phyloP scores from a whole-genome alignment of 2,113 vertebrate genomes.

The Pteruthius melanotis region DNA sequence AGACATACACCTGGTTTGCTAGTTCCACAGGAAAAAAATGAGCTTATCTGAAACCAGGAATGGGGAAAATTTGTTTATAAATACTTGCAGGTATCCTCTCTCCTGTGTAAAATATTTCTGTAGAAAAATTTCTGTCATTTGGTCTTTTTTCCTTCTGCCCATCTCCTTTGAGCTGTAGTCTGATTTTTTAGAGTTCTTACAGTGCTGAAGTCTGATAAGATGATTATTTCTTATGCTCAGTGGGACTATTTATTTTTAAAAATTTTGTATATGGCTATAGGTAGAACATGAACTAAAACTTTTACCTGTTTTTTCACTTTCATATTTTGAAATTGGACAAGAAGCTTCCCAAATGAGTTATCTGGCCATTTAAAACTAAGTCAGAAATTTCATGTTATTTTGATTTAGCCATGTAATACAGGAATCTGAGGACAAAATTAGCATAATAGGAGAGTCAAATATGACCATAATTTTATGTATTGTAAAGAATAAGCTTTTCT shows the following conservation, averaged over 20 bases:
- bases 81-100: background rate
- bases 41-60: background rate
- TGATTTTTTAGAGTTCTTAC: background rate
- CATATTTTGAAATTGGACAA: background rate
- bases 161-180: background rate
- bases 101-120: background rate
- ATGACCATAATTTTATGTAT: background rate
- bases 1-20: background rate
- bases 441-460: background rate
- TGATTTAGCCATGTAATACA: background rate
- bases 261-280: background rate
- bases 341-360: background rate
- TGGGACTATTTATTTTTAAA: background rate
- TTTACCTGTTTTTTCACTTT: background rate
- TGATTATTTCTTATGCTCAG: background rate
- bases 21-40: background rate
- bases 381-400: background rate
- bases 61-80: background rate
- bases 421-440: background rate
- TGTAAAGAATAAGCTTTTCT: background rate
- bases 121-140: background rate
- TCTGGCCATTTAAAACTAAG: background rate
- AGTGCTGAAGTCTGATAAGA: background rate
- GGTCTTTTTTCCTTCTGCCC: background rate
- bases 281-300: background rate